Evolutionary conservation across 2,797 vertebrate species (phyloP).

Genomic region (Amphiprion clarkii): DNA sequence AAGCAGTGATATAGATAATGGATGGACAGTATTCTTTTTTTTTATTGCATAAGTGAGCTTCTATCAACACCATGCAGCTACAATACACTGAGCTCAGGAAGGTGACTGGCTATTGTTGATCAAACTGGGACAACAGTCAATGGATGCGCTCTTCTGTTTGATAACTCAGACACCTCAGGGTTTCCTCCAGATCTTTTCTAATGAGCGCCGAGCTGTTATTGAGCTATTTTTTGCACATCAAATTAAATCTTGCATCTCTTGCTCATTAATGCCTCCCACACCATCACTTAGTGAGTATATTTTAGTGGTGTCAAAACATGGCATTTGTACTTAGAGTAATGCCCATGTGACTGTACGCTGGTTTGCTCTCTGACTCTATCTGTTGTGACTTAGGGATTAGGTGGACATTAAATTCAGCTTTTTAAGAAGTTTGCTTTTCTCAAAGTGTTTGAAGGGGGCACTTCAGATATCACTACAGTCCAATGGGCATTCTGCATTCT

Average conservation of each 20-base stretch:
- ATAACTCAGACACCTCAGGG: slow-evolving; percentile 14
- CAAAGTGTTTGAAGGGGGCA: background rate
- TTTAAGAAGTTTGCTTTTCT: slow-evolving; percentile 22
- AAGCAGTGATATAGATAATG: no score
- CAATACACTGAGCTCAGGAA: slow-evolving; percentile 29
- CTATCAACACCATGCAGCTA: slow-evolving; percentile 26
- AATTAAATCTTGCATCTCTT: slow-evolving; percentile 65
- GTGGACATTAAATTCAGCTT: slow-evolving; percentile 1
- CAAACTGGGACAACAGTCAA: slow-evolving; percentile 60
- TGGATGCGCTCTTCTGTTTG: slow-evolving; percentile 21
- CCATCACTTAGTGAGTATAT: slow-evolving; percentile 69
- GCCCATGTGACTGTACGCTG: slow-evolving; percentile 34
- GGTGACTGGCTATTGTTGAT: slow-evolving; percentile 34
- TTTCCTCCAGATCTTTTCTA: slow-evolving; percentile 52
- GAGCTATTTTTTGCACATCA: slow-evolving; percentile 67
- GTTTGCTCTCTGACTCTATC: slow-evolving; percentile 23
- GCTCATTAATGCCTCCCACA: slow-evolving; percentile 80
- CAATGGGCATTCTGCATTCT: slow-evolving; percentile 1
- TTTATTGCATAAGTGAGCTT: slow-evolving; percentile 49
- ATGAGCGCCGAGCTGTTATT: slow-evolving; percentile 66
- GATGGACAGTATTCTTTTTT: background rate
- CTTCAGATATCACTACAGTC: background rate
- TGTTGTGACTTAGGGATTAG: slow-evolving; percentile 10
- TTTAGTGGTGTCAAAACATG: slow-evolving; percentile 75
- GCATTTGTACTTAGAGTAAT: slow-evolving; percentile 47